Evolutionary conservation across 2,888 invertebrate species (phyloP), one percentile per base, ranked within the genome.

Genomic region (Pollenia amentaria): DNA sequence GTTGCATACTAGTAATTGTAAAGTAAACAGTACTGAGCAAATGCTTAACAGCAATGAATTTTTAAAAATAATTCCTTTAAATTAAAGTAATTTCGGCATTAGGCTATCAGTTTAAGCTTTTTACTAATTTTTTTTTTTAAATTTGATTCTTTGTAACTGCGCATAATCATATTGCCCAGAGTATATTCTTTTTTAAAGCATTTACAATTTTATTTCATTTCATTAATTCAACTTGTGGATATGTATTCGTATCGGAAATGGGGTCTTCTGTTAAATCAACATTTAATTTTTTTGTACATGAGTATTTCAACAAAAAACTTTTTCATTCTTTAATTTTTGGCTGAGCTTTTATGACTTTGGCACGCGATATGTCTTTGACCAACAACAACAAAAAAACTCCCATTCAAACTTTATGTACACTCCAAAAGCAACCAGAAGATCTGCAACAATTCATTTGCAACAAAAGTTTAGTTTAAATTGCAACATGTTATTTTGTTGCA

Each of bases 301-400:
- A n/a, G 18, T 64, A 18, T 40, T 40, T 21, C n/a, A 38, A 7
- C 11, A 21, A 48, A 46, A 57, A 21, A 46, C 16, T n/a, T 55
- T 62, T 73, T 48, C 46, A 14, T 81, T 60, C 29, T 67, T 65
- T 73, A 72, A 72, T 73, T 78, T 29, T 78, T 69, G 82, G 55
- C 82, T 82, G 86, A 83, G 86, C 82, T 86, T 83, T 86, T 83
- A 83, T 83, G 86, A 80, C 83, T 83, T 70, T 86, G 79, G 86
- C 86, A 86, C 86, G 86, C 86, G 86, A 86, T 83, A 65, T 76
- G 70, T 76, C 51, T 78, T 78, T 29, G 60, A 73, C 53, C 51
- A 78, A 42, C 40, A 10, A 77, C 14, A 44, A 38, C 38, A 51
- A 40, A 38, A 14, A 55, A 12, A 18, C 14, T 3, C 14, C 4